Evolutionary conservation across 2,888 invertebrate genomes (phyloP), one percentile per base, ranked within the genome.

Genomic region (Heteromurus nitidus): DNA sequence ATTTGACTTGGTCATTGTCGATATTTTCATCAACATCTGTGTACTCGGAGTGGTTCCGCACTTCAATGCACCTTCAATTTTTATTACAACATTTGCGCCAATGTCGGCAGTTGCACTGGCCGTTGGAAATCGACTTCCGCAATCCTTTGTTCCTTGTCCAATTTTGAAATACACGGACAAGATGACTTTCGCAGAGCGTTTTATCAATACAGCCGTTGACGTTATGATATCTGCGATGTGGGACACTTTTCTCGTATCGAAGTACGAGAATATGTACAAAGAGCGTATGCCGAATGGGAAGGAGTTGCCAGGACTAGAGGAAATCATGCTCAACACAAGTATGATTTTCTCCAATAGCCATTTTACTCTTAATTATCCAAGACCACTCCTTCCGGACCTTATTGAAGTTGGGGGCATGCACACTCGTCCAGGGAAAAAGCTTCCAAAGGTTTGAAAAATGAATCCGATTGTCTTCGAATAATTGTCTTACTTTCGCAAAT

Each of bases 61-160:
- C 3, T 87, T 87, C 9, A 80, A 85, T 42, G 88, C 90, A 9
- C 89, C 89, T 0, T 85, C 89, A 22, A 88, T 90, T 31, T 26
- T 88, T 0, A 85, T 90, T 7, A 42, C 75, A 2, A 80, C 80
- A 0, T 47, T 80, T 24, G 67, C 83, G 0, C 68, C 82, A 3
- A 20, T 62, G 11, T 20, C 69, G 0, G 3, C 62, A 20, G 1
- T 79, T 22, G 22, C 75, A 13, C 77, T 67, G 9, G 85, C 83
- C 55, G 81, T 85, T 7, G 87, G 87, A 28, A 58, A 72, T 44
- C 18, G 62, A 3, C 44, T 80, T 3, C 86, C 86, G 9, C 86
- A 87, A 0, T 84, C 89, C 22, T 82, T 89, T 36, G 88, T 88
- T 42, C 89, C 89, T 0, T 88, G 88, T 58, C 64, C 85, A 2